Base-by-base conservation (phyloP, 2,113 vertebrate genomes). In the Malurus alboscapulatus region DNA sequence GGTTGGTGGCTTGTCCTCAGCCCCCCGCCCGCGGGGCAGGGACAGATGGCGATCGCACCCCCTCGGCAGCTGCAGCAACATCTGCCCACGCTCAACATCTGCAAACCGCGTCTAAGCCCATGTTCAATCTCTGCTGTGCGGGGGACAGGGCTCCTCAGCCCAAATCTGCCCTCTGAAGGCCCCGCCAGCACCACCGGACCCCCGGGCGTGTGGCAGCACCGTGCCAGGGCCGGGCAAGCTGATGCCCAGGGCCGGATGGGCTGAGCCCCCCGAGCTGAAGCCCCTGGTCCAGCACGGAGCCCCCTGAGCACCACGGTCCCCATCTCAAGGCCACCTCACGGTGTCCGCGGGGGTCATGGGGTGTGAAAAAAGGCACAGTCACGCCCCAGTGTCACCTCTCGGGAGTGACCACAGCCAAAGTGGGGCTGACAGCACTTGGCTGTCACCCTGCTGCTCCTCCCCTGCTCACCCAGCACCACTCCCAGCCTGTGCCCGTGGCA, bases 131-230 rank as follows among this genome's bases (percentile, higher is more conserved):
- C 2, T 4, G 55, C 61, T n/a, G 66, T 7, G 73, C 76, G 14
- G 4, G 4, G 27, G 11, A 27, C 0, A 10, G 17, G 38, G 58
- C 10, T 73, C 40, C 62, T 80, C 0, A 0, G 18, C 32, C 42
- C 65, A 25, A 50, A 63, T 7, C 61, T 17, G 71, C 59, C 88
- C 94, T 69, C 50, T 21, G 51, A 59, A 78, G 50, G 55, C 71
- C 80, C 45, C 1, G 0, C 7, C 0, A 8, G 61, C 44, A 36
- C 3, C 1, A 20, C 19, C 25, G 50, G 36, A 45, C 34, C 50
- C 61, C 20, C 0, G 2, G 55, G 65, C 15, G 1, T 0, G 21
- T 1, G 0, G 44, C 40, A 51, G 71, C 65, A 48, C 32, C 0
- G 1, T 2, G 50, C 72, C 67, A 74, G 61, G 55, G 34, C 86